These are phyloP conservation scores for Polylopha cassiicola DNA, from an alignment of 2,888 invertebrate species.

Conservation along the genomic window DNA sequence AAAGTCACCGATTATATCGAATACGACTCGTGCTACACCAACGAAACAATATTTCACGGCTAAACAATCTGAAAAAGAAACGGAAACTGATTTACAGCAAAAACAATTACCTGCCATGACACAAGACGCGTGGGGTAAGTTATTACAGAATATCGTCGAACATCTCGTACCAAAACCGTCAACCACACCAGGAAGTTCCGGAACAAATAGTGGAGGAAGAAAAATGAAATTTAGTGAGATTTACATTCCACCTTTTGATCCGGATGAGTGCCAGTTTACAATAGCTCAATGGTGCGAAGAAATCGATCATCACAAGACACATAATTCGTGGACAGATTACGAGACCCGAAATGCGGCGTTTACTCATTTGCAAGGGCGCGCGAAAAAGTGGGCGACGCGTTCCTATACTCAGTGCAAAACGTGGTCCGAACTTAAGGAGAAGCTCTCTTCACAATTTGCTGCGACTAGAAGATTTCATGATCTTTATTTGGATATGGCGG, in stretches of 20 bases:
- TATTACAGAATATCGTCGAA: constrained; percentile 7
- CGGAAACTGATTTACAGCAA: not conserved
- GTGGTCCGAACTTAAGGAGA: constrained; percentile 14
- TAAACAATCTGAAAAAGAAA: not conserved
- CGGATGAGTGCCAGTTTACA: constrained; percentile 24
- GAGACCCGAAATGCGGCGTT: constrained; percentile 19
- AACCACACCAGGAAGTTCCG: not conserved
- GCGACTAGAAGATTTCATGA: constrained; percentile 17
- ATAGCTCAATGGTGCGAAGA: constrained; percentile 26
- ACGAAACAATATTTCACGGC: not conserved
- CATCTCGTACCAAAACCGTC: not conserved
- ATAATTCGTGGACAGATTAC: constrained; percentile 23
- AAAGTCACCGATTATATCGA: not conserved
- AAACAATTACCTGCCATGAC: not conserved
- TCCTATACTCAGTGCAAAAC: constrained; percentile 16
- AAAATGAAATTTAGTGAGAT: constrained; percentile 8
- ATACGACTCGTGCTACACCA: not conserved
- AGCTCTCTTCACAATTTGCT: constrained; percentile 12
- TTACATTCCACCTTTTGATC: constrained; percentile 24
- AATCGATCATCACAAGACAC: constrained; percentile 18
- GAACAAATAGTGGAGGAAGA: not conserved
- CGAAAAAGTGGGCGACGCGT: constrained; percentile 16
- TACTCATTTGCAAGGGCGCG: constrained; percentile 19
- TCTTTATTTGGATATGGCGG: constrained; percentile 22
- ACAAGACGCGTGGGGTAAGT: constrained; percentile 7